Base-by-base conservation (phyloP, 2,797 vertebrate species). In the Pygocentrus nattereri region DNA sequence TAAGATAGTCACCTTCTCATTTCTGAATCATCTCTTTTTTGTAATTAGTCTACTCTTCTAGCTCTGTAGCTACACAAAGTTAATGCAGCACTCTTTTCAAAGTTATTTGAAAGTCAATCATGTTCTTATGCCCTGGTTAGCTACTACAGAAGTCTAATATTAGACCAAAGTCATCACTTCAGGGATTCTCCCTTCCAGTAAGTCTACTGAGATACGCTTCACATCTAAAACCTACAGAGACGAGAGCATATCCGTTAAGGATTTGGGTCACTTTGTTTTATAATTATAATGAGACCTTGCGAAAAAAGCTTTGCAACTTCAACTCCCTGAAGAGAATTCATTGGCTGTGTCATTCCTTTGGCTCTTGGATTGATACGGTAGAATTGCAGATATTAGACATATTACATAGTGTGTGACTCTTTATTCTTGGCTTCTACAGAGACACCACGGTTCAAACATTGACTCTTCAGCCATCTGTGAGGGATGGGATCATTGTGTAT, bases 401-500 rank as follows among this genome's bases (percentile, higher is more conserved):
- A 25, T 78, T 61, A 31, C 1, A 2, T 41, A 30, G 5, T 52
- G 18, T 76, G 10, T 70, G 25, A 84, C 23, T 47, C 52, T 23
- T 74, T 18, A 12, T 65, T 61, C 75, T 68, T 87, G 91, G 25
- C 11, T 50, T 30, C 85, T 85, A 65, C 90, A 99, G 98, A 86
- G 98, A 99, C 79, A 99, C 97, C 1, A 99, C 98, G 0, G 97
- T 99, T 44, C 98, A 99, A 92, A 96, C 96, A 13, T 93, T 99
- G 86, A 99, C 98, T 2, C 90, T 99, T 65, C 98, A 99, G 89
- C 98, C 98, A 49, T 98, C 98, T 4, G 97, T 99, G 83, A 95
- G 94, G 88, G 96, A 97, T 11, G 98, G 98, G 50, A 91, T 97
- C 88, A 99, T 99, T 85, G 88, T 93, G 1, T 99, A 99, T 74